Base-by-base conservation (phyloP, 2,888 invertebrate species). In the Unio pictorum region DNA sequence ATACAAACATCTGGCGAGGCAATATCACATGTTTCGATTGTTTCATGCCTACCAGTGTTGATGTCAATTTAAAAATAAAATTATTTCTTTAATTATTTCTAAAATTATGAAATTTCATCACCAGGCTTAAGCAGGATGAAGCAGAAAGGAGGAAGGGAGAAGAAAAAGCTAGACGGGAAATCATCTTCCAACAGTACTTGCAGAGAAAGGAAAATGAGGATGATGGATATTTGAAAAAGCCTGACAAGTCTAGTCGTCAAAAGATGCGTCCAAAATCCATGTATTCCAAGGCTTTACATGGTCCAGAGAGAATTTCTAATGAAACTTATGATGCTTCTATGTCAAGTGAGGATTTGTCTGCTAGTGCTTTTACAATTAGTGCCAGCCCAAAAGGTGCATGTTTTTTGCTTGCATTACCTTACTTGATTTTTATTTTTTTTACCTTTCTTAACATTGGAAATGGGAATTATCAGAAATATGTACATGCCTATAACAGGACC, bases 191-290 rank as follows among this genome's bases (percentile, higher is more conserved):
- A 87, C 95, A 96, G 90, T 96, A 98, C 91, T 95, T 96, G 91
- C 92, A 96, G 82, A 96, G 97, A 89, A 98, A 98, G 91, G 96
- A 97, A 89, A 96, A 96, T 91, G 96, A 96, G n/a, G 90, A 91
- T 54, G 88, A 89, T 71, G 88, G 90, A 20, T 78, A 79, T 28
- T 71, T 75, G 17, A 84, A 55, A 20, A 81, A 74, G 61, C 69
- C 69, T 18, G 58, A 67, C n/a, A 72, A 74, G 17, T 69, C 73
- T 58, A 61, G 68, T 17, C 71, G 74, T 63, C 75, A 76, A 8
- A 81, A 84, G 70, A 74, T 83, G 18, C 78, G 86, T 8, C 86
- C 86, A 4, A 85, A 86, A 71, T 86, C 86, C 55, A 85, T 87
- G 86, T 83, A 83, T 66, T 83, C 81, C 45, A 84, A 82, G 60